Base-by-base conservation (phyloP, 2,113 vertebrate genomes). In the Perccottus glenii region DNA sequence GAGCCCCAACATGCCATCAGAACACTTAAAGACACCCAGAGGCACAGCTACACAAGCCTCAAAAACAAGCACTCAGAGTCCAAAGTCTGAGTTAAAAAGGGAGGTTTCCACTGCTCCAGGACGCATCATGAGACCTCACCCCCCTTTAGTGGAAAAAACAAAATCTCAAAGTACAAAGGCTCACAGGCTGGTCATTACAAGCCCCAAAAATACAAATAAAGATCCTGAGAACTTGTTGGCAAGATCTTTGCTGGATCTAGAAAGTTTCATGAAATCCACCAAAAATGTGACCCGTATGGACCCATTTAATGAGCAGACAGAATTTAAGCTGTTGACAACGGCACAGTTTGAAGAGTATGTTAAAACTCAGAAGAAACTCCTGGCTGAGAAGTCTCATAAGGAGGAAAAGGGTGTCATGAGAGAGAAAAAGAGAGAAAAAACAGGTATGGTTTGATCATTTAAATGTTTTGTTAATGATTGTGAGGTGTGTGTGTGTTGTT, bases 321-420 rank as follows among this genome's bases (percentile, higher is more conserved):
- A 63, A 9, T 86, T 94, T 82, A 70, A 70, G 78, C 84, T 94
- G 45, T 77, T 89, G 70, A 93, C 93, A 0, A 64, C 75, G 58
- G 90, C 78, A 15, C 88, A 93, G 63, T 66, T 86, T 60, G 88
- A 92, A 35, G 79, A 60, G 0, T 33, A 43, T 0, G 42, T 68
- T 47, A 80, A 86, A 44, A 73, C 81, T 9, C 67, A 65, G 16
- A 52, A 33, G 57, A 77, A 77, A 11, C 73, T 77, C 15, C 48
- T 19, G 8, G 35, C 33, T 36, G 70, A 68, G 0, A 73, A 73
- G 68, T 67, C 72, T n/a, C 2, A 3, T 2, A 6, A 4, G 6
- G 77, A 53, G 5, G 62, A 82, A 19, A n/a, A 64, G 19, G 15
- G 44, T 12, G 65, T 3, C 60, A 79, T 73, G 40, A 70, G 77